Evolutionary conservation across 2,888 invertebrate species (phyloP), one percentile per base, ranked within the genome.

Genomic region (Brachyptera putata): DNA sequence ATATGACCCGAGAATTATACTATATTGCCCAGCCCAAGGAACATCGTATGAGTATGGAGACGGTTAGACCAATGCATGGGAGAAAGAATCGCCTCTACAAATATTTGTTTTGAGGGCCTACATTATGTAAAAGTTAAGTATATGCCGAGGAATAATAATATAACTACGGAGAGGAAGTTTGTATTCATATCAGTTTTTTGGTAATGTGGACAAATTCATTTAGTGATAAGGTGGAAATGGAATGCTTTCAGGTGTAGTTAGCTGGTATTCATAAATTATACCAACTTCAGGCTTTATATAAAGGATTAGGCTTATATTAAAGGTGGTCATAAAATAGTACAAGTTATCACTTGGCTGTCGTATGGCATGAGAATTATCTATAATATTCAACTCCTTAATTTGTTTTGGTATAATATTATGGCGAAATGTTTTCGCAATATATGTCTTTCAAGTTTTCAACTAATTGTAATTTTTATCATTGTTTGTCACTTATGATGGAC

Each of bases 81-180:
- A 26, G 24, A 57, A 57, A 24, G 30, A 57, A 57, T 25, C 16
- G 25, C 57, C 46, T 57, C 25, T 37, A 22, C 58, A 50, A 58
- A 58, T 58, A 50, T 58, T 58, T 58, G 48, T 36, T 13, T n/a
- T 46, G 36, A 34, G 37, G 39, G 39, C 13, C 39, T 37, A 14
- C 39, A 37, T 37, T 14, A n/a, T n/a, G n/a, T n/a, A n/a, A n/a
- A n/a, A n/a, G 16, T n/a, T 37, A 37, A 37, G 39, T 37, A 5
- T 37, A 37, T 37, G 13, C 39, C 37, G 16, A 14, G 39, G 16
- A 14, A 37, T 37, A 37, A n/a, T n/a, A n/a, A n/a, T n/a, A n/a
- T n/a, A n/a, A n/a, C n/a, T n/a, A n/a, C 50, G 14, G n/a, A 50
- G 49, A 50, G 26, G 49, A 50, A 26, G 49, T 50, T 26, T 50